Evolutionary conservation across 2,888 invertebrate species (phyloP).

Genomic region (Ichneumoninae sp.): DNA sequence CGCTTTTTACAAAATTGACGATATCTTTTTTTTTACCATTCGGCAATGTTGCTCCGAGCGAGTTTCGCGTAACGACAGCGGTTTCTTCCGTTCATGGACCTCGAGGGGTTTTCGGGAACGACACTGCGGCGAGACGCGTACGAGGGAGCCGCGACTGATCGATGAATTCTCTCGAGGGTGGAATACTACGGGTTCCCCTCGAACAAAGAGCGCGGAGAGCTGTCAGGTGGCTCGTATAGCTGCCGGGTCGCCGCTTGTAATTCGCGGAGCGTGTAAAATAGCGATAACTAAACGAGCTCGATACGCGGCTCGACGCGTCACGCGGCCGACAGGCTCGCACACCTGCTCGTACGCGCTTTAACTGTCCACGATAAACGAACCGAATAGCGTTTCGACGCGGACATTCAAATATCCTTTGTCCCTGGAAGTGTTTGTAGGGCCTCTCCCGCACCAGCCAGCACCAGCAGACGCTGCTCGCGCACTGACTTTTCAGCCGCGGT

Average conservation of each 20-base stretch:
- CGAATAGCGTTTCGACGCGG: slow-evolving; percentile 39
- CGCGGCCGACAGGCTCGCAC: slow-evolving; percentile 25
- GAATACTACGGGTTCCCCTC: not conserved
- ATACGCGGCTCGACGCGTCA: slow-evolving; percentile 1
- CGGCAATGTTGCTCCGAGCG: slow-evolving; percentile 10
- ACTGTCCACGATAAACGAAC: slow-evolving; percentile 1
- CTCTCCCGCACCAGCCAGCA: slow-evolving; percentile 16
- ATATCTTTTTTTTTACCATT: slow-evolving; percentile 11
- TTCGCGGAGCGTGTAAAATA: slow-evolving; percentile 8
- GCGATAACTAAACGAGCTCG: not conserved
- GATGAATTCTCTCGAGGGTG: slow-evolving; percentile 52
- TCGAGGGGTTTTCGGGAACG: slow-evolving; percentile 24
- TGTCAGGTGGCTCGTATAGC: slow-evolving; percentile 57
- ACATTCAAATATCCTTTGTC: slow-evolving; percentile 72
- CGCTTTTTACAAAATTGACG: not conserved
- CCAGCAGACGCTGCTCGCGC: slow-evolving; percentile 72
- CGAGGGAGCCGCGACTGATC: slow-evolving; percentile 29
- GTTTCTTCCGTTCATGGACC: not conserved
- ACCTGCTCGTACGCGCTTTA: not conserved
- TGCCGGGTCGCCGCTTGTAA: slow-evolving; percentile 2
- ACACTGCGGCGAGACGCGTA: not conserved
- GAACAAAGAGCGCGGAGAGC: slow-evolving; percentile 49
- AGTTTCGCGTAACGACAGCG: not conserved
- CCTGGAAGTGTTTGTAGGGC: slow-evolving; percentile 63
- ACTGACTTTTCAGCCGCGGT: slow-evolving; percentile 58